Evolutionary conservation across 2,888 invertebrate species (phyloP).

Genomic region (Himalopsyche anomala): DNA sequence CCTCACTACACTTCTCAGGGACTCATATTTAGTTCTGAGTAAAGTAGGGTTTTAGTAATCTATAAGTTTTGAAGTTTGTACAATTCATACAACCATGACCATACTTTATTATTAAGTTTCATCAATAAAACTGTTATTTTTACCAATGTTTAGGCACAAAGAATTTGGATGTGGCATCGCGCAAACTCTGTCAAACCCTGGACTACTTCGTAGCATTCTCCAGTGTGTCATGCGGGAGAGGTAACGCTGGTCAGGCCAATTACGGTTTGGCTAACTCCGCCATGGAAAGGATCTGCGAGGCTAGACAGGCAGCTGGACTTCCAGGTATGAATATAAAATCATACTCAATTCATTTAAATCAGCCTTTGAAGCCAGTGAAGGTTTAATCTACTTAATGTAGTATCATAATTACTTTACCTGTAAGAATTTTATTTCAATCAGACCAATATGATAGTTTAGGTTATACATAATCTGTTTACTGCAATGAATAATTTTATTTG

Average conservation of each 20-base stretch:
- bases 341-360: background rate
- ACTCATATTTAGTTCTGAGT: too few relatives aligned
- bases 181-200: slow-evolving; percentile 85
- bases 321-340: slow-evolving; percentile 77
- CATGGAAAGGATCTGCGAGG: slow-evolving; percentile 97
- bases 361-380: background rate
- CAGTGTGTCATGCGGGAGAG: slow-evolving; percentile 96
- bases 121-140: background rate
- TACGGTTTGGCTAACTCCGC: slow-evolving; percentile 98
- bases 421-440: too few relatives aligned
- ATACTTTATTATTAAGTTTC: slow-evolving; percentile 16
- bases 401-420: too few relatives aligned
- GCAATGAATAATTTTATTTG: slow-evolving; percentile 7
- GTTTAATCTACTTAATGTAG: background rate
- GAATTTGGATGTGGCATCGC: slow-evolving; percentile 87
- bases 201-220: slow-evolving; percentile 98
- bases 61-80: too few relatives aligned
- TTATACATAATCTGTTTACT: background rate
- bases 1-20: too few relatives aligned
- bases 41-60: too few relatives aligned
- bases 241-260: slow-evolving; percentile 97
- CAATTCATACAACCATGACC: too few relatives aligned
- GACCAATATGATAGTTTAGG: too few relatives aligned
- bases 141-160: slow-evolving; percentile 78
- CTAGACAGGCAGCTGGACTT: slow-evolving; percentile 87